Evolutionary conservation across 1,140 invertebrate genomes (phyloP), one percentile per base, ranked within the genome.

Genomic region (Drosophila hydei): DNA sequence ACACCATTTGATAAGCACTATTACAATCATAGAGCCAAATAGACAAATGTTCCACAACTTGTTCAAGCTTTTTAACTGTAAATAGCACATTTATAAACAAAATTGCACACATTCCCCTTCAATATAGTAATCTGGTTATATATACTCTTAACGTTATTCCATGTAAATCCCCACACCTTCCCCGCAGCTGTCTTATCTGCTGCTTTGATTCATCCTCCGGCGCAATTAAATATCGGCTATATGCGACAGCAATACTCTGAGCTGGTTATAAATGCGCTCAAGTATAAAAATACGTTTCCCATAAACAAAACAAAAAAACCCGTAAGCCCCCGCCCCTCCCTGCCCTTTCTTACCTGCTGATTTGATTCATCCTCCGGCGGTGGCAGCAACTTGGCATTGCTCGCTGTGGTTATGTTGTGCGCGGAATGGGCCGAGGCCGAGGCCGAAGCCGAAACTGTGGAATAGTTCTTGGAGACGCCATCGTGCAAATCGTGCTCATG

Each of bases 361-460:
- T 91, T 91, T 51, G 83, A 68, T 51, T 91, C 90, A 72, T 91
- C 90, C 52, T 91, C 89, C 3, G 59, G 56, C 6, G 76, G 56
- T 8, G 87, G 77, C 64, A 91, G 51, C 19, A 91, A 52, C 51
- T 91, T 91, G 14, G 84, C 87, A 73, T 89, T 91, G 59, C 89
- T 90, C 47, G 83, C 89, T 50, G 84, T 91, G n/a, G 89, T 80
- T 16, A 91, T 75, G 30, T 84, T 89, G 52, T 91, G 90, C 8
- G 77, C 54, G 23, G 84, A 84, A 36, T 77, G 72, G 12, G 68
- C 77, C 2, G 79, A 84, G 5, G 79, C 77, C 3, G 79, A 84
- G 5, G 79, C 68, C 36, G 80, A 67, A 1, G 69, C 81, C 11
- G 80, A 71, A 19, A 65, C 68, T 2, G 69, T 67, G 16, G 69